Base-by-base conservation (phyloP, 2,113 vertebrate species). In the Steatornis caripensis region DNA sequence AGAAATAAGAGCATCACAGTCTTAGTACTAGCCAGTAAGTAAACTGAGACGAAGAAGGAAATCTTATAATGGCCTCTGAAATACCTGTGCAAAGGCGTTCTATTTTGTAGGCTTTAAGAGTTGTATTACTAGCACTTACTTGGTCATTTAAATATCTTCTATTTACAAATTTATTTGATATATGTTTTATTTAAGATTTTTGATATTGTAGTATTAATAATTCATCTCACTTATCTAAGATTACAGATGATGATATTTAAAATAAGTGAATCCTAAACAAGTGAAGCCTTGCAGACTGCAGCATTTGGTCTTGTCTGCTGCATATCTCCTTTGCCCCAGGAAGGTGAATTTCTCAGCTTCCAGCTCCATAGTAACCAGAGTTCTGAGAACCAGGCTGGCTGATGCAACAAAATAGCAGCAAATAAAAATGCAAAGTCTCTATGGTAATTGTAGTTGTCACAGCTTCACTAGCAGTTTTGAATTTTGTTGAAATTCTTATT, bases 381-480 rank as follows among this genome's bases (percentile, higher is more conserved):
- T 57, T 65, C 68, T 77, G 78, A 70, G 77, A 81, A 32, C 37
- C 45, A 71, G 93, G 43, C 75, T 89, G 89, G 80, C 64, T 93
- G 89, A 75, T 87, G 90, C 53, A 88, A 72, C 53, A 62, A 58
- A 89, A 72, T 32, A 90, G 87, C 82, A 88, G 84, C 61, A 93
- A 89, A 91, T 89, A 51, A 81, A 85, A 91, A 91, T 57, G 84
- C 54, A 41, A 45, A 93, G 76, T 95, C 96, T 86, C 87, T 94
- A 89, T 84, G 90, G 94, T 69, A 95, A 84, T 94, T 94, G 53
- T 39, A 41, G 41, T 86, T 87, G 86, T 75, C 62, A 49, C 15
- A 68, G 89, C 84, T 87, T 88, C 58, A 23, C 10, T 23, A 54
- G 64, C 37, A 65, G 2, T 65, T 80, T 64, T 74, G 32, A 72